Conservation (phyloP, 2,797 vertebrate species). For the Triplophysa yarkandensis region DNA sequence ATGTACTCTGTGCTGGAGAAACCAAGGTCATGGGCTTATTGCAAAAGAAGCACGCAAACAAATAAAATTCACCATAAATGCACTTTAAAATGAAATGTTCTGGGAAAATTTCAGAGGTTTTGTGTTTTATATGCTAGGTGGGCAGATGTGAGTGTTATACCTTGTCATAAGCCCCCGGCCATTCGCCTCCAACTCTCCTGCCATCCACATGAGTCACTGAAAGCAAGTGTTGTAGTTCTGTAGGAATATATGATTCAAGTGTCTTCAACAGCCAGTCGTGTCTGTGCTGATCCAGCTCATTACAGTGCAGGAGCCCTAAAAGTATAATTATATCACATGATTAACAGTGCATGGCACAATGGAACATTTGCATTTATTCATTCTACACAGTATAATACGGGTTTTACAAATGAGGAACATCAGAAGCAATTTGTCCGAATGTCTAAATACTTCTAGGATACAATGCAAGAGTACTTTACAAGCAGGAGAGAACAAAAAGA, state of each 20-base stretch:
- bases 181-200: constrained; percentile 73
- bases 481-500: neutral
- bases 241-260: constrained; percentile 90
- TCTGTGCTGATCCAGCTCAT: constrained; percentile 85
- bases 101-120: too few species aligned
- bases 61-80: too few species aligned
- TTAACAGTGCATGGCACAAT: constrained; percentile 57
- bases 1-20: too few species aligned
- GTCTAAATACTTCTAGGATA: neutral
- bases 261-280: constrained; percentile 84
- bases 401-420: neutral
- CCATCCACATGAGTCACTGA: constrained; percentile 83
- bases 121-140: neutral
- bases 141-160: constrained; percentile 56
- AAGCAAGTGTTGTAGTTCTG: constrained; percentile 71
- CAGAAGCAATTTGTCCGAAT: neutral
- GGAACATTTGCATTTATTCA: constrained; percentile 69
- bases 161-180: constrained; percentile 73
- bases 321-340: neutral
- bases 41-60: too few species aligned
- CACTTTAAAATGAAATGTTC: too few species aligned
- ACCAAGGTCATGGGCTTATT: too few species aligned
- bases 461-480: constrained; percentile 1
- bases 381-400: constrained; percentile 69
- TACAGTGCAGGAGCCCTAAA: constrained; percentile 86